phyloP scores from a whole-genome alignment of 2,113 vertebrate genomes.

The Gymnogyps californianus region DNA sequence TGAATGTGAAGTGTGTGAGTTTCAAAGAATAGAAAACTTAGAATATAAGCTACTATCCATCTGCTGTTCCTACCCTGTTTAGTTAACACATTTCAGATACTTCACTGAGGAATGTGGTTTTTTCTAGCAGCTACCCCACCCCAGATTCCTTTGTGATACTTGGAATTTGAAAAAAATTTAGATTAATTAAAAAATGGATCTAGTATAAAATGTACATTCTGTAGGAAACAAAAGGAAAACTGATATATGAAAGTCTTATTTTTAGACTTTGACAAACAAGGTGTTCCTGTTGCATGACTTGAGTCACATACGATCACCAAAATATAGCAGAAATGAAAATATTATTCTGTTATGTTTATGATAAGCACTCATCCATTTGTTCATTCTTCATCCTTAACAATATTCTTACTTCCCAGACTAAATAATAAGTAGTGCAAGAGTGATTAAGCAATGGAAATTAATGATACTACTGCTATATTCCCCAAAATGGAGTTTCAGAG shows the following conservation, averaged over 20 bases:
- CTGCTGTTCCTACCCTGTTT: not conserved
- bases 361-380: not conserved
- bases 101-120: not conserved
- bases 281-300: not conserved
- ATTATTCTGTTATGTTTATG: not conserved
- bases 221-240: not conserved
- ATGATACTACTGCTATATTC: not conserved
- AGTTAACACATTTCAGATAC: not conserved
- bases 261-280: not conserved
- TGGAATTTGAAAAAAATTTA: not conserved
- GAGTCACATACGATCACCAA: not conserved
- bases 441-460: not conserved
- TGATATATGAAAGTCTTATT: not conserved
- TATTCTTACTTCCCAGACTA: not conserved
- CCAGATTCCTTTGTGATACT: not conserved
- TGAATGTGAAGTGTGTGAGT: not conserved
- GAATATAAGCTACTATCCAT: not conserved
- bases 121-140: not conserved
- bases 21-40: not conserved
- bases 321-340: not conserved
- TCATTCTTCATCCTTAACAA: not conserved
- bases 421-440: not conserved
- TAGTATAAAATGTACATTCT: not conserved
- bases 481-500: not conserved
- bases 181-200: not conserved